Conservation (phyloP, 2,113 vertebrate genomes). For the Corvus hawaiiensis region DNA sequence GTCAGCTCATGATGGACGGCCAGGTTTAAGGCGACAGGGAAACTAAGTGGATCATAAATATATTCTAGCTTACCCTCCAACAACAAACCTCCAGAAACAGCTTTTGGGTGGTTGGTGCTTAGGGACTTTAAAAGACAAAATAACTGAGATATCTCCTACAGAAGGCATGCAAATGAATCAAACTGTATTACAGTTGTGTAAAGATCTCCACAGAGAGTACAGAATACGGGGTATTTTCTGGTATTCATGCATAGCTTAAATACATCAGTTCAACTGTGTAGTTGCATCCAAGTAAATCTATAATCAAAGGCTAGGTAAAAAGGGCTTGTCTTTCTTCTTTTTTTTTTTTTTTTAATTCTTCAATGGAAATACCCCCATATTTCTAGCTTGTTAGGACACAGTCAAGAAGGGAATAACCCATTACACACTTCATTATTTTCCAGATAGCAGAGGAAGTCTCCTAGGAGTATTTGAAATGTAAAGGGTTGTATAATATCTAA, state of each 20-base stretch:
- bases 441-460: conserved; percentile 14
- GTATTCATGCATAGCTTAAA: not conserved
- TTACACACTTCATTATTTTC: conserved; percentile 51
- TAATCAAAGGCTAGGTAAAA: not conserved
- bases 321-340: not conserved
- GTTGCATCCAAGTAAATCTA: not conserved
- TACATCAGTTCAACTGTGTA: not conserved
- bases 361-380: not conserved
- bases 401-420: conserved; percentile 23
- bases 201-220: not conserved
- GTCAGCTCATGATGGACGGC: fast-evolving
- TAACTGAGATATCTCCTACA: not conserved
- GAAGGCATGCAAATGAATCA: not conserved
- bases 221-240: not conserved
- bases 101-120: not conserved
- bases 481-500: not conserved
- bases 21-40: not conserved
- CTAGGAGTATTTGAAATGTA: conserved; percentile 23
- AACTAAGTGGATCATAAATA: not conserved
- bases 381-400: conserved; percentile 12
- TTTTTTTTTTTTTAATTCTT: not conserved
- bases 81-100: not conserved
- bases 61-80: not conserved
- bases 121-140: not conserved
- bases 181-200: not conserved